These are phyloP conservation scores for Scrobipalpa costella DNA, from an alignment of 2,888 invertebrate species.

Conservation along the genomic window DNA sequence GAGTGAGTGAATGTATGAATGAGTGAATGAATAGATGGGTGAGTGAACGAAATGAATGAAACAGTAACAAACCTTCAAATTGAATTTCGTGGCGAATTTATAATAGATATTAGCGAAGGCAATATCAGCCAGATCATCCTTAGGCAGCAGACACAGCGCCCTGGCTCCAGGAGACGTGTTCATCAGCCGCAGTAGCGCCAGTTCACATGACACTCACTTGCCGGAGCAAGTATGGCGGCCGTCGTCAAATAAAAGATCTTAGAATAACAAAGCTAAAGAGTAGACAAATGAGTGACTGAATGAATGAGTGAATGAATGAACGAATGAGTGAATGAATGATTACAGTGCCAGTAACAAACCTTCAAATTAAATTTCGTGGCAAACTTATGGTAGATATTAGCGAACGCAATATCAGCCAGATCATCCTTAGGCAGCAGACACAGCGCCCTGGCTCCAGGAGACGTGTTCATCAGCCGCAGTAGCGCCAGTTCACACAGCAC, in stretches of 20 bases:
- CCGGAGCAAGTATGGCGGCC: too few species aligned
- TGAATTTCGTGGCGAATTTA: constrained; percentile 90
- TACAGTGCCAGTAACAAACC: constrained; percentile 52
- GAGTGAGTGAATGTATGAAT: too few species aligned
- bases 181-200: too few species aligned
- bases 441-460: constrained; percentile 90
- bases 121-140: constrained; percentile 94
- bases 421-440: constrained; percentile 97
- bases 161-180: too few species aligned
- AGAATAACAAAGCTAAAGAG: too few species aligned
- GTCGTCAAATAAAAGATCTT: too few species aligned
- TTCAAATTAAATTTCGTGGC: constrained; percentile 88
- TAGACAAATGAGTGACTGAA: too few species aligned
- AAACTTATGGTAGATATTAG: constrained; percentile 96
- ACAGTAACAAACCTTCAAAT: constrained; percentile 82
- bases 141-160: constrained; percentile 96
- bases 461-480: constrained; percentile 86
- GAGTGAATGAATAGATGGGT: too few species aligned
- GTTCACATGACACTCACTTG: too few species aligned
- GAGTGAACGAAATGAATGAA: background rate
- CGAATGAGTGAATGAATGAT: too few species aligned
- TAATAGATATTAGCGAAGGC: constrained; percentile 95
- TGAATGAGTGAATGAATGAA: too few species aligned
- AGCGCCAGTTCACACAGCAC: constrained; percentile 98
- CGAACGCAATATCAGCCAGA: constrained; percentile 92